These are phyloP conservation scores for Leucoraja ocellata DNA, from an alignment of 2,797 vertebrate species.

Conservation along the genomic window DNA sequence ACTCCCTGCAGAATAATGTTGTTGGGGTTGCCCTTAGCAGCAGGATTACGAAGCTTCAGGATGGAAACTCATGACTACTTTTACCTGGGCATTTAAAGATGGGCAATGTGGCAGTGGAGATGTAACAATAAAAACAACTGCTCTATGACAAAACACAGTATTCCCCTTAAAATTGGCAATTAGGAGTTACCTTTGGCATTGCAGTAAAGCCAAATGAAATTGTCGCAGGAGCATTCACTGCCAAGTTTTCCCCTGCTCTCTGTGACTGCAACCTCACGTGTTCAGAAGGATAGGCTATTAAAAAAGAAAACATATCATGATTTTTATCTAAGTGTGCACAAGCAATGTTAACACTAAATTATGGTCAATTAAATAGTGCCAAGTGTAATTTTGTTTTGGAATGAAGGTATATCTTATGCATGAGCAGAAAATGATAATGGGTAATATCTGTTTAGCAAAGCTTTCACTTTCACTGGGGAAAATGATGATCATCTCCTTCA, in stretches of 20 bases:
- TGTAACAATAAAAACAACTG: too few species aligned
- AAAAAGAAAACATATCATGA: background rate
- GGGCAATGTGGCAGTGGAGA: too few species aligned
- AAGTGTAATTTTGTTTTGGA: conserved; percentile 4
- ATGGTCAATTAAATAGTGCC: background rate
- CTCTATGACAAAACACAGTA: background rate
- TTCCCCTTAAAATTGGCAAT: too few species aligned
- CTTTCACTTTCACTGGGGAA: background rate
- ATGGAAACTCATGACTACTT: too few species aligned
- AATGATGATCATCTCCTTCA: background rate
- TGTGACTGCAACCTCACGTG: background rate
- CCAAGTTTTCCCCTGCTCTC: background rate
- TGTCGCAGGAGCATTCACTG: background rate
- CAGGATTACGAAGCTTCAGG: too few species aligned
- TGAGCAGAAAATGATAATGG: background rate
- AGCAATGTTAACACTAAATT: background rate
- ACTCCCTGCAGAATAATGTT: too few species aligned
- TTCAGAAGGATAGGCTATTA: background rate
- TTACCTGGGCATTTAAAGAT: too few species aligned
- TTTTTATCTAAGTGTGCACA: background rate
- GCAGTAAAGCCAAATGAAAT: background rate
- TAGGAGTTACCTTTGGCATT: background rate
- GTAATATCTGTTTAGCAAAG: background rate
- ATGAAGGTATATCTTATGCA: background rate
- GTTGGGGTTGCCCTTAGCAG: too few species aligned